phyloP scores from a whole-genome alignment of 2,888 invertebrate species.

The Herminia tarsipennalis region DNA sequence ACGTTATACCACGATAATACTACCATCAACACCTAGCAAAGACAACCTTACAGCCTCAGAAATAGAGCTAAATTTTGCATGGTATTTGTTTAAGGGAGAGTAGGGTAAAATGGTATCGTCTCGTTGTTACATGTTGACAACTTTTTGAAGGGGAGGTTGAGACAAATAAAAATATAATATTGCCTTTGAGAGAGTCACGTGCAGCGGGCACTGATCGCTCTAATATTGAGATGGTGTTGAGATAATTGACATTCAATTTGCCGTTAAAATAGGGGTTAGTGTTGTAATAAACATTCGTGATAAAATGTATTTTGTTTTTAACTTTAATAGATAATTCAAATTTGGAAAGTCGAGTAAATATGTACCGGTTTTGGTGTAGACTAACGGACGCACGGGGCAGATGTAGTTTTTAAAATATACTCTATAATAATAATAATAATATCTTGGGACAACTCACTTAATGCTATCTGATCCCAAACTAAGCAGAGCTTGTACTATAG shows the following conservation, averaged over 20 bases:
- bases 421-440: no score
- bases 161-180: conserved; percentile 84
- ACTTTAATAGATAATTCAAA: no score
- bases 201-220: conserved; percentile 56
- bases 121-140: conserved; percentile 79
- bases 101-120: conserved; percentile 21
- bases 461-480: no score
- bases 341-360: no score
- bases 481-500: no score
- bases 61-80: conserved; percentile 10
- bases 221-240: conserved; percentile 77
- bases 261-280: conserved; percentile 46
- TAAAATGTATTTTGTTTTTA: no score
- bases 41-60: neutral
- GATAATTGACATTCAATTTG: conserved; percentile 79
- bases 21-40: neutral
- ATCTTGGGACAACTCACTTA: no score
- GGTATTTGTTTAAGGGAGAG: neutral
- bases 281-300: conserved; percentile 24
- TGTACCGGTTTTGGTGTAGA: no score
- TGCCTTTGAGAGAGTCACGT: conserved; percentile 66
- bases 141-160: conserved; percentile 70
- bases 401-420: no score
- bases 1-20: conserved; percentile 39
- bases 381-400: no score